Evolutionary conservation across 2,888 invertebrate genomes (phyloP).

Genomic region (Agriopis aurantiaria): DNA sequence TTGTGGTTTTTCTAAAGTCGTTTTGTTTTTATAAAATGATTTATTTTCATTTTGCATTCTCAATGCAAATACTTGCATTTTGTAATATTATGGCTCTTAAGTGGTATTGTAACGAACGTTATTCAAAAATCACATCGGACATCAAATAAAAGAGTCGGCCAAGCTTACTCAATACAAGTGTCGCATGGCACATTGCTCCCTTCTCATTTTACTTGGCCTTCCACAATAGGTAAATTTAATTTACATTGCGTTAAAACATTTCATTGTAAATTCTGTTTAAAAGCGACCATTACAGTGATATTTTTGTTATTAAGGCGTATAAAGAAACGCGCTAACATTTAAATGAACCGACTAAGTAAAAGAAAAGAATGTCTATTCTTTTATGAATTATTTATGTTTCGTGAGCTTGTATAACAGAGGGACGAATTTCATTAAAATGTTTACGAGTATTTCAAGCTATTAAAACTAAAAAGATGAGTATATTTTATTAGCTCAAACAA

Average conservation of each 20-base stretch:
- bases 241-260: conserved; percentile 26
- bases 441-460: conserved; percentile 2
- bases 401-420: conserved; percentile 5
- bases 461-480: not conserved
- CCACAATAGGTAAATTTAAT: conserved; percentile 24
- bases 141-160: no score
- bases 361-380: conserved; percentile 65
- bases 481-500: not conserved
- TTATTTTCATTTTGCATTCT: no score
- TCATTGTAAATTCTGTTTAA: conserved; percentile 29
- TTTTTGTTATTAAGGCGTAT: conserved; percentile 51
- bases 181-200: not conserved
- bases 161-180: not conserved
- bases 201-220: conserved; percentile 6
- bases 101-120: no score
- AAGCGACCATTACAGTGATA: conserved; percentile 24
- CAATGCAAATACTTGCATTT: no score
- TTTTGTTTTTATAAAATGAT: no score
- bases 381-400: conserved; percentile 62
- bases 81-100: no score
- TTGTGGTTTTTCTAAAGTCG: no score
- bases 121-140: no score
- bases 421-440: conserved; percentile 22
- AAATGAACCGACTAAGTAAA: conserved; percentile 56
- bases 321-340: conserved; percentile 44